Evolutionary conservation across 2,888 invertebrate species (phyloP).

Genomic region (Standfussiana lucernea): DNA sequence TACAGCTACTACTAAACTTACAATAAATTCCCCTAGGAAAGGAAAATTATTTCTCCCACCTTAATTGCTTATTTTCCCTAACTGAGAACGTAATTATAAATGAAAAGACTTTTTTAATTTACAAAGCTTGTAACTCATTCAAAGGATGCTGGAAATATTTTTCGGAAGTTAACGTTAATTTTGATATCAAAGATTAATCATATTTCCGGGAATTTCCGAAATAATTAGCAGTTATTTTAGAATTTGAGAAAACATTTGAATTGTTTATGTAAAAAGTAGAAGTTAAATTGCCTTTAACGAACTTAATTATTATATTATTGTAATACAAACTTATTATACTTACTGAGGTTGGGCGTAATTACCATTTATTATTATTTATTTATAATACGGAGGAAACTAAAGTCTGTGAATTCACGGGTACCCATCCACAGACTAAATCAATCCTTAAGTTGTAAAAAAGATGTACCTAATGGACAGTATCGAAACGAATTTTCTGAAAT

Average conservation of each 20-base stretch:
- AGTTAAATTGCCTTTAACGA: slow-evolving; percentile 8
- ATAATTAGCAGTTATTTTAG: slow-evolving; percentile 30
- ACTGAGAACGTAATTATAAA: slow-evolving; percentile 32
- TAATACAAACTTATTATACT: background rate
- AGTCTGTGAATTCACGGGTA: too few species aligned
- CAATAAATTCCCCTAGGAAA: background rate
- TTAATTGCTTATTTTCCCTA: slow-evolving; percentile 26
- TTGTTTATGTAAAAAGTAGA: slow-evolving; percentile 11
- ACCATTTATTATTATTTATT: too few species aligned
- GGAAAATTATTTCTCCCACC: slow-evolving; percentile 4
- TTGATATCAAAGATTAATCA: slow-evolving; percentile 38
- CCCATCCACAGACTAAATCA: too few species aligned
- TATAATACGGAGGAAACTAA: too few species aligned
- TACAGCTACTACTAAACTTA: background rate
- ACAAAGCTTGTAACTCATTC: slow-evolving; percentile 31
- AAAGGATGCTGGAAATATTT: slow-evolving; percentile 38
- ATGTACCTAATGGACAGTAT: background rate
- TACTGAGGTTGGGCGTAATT: background rate
- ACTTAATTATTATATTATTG: background rate
- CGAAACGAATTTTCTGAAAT: background rate
- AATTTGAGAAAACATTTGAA: slow-evolving; percentile 17
- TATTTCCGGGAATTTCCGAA: slow-evolving; percentile 18
- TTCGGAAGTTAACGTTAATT: slow-evolving; percentile 44
- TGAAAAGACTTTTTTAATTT: slow-evolving; percentile 35
- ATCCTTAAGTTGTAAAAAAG: background rate